Percentiles rank a stretch among this genome's conserved stretches.
phyloP scores from a whole-genome alignment of 2,888 invertebrate genomes.

The Noctua fimbriata region DNA sequence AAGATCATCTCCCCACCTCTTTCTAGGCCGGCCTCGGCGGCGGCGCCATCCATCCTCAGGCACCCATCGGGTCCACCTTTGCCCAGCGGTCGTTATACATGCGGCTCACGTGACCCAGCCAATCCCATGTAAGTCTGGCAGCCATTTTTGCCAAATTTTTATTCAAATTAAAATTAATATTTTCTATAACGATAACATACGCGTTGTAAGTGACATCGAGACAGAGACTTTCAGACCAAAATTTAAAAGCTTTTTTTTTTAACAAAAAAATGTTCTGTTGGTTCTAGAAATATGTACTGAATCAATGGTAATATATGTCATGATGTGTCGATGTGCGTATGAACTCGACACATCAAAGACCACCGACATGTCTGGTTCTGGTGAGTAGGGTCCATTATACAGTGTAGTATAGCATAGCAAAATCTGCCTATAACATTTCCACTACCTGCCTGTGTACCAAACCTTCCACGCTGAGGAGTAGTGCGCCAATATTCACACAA shows the following conservation, averaged over 20 bases:
- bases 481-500: background rate
- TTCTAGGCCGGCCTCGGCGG: too few relatives aligned
- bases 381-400: background rate
- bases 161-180: too few relatives aligned
- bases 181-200: background rate
- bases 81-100: too few relatives aligned
- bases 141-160: too few relatives aligned
- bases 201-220: background rate
- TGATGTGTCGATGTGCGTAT: background rate
- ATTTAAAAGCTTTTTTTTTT: background rate
- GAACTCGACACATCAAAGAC: background rate
- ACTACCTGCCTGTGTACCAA: background rate
- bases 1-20: too few relatives aligned
- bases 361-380: background rate
- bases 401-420: background rate
- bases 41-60: too few relatives aligned
- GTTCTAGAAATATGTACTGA: background rate
- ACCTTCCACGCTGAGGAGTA: background rate
- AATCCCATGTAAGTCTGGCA: too few relatives aligned
- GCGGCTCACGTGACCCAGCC: too few relatives aligned
- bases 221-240: background rate
- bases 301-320: background rate
- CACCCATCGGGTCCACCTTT: too few relatives aligned
- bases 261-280: background rate
- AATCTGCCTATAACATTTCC: background rate